phyloP scores from a whole-genome alignment of 1,140 invertebrate species.

The Sinonovacula constricta region DNA sequence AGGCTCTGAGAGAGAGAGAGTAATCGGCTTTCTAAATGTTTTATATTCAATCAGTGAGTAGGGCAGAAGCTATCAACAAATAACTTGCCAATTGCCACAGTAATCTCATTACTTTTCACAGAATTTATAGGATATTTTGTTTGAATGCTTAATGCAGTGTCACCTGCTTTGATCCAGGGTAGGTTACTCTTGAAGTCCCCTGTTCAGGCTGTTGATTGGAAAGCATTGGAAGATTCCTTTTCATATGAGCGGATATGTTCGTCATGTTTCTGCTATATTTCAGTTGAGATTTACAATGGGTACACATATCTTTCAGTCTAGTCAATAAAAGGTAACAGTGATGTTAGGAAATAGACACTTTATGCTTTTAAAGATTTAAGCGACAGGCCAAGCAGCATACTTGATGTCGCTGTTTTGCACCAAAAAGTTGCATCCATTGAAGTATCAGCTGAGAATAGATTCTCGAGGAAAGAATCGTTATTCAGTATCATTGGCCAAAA shows the following conservation, averaged over 20 bases:
- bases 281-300: background rate
- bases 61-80: no score
- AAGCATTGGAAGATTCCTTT: no score
- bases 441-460: background rate
- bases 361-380: background rate
- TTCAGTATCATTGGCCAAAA: background rate
- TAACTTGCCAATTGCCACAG: no score
- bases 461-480: background rate
- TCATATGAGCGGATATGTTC: background rate
- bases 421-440: background rate
- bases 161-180: no score
- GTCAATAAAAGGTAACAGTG: background rate
- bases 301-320: background rate
- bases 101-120: no score
- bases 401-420: background rate
- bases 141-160: no score
- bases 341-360: background rate
- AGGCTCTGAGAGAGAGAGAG: no score
- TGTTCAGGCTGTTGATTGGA: no score
- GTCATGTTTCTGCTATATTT: background rate
- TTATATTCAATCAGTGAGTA: no score
- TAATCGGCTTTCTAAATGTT: no score
- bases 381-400: background rate
- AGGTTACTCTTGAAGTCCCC: no score
- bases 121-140: no score